phyloP scores from a whole-genome alignment of 2,888 invertebrate species.

The Oeneis ivallda region DNA sequence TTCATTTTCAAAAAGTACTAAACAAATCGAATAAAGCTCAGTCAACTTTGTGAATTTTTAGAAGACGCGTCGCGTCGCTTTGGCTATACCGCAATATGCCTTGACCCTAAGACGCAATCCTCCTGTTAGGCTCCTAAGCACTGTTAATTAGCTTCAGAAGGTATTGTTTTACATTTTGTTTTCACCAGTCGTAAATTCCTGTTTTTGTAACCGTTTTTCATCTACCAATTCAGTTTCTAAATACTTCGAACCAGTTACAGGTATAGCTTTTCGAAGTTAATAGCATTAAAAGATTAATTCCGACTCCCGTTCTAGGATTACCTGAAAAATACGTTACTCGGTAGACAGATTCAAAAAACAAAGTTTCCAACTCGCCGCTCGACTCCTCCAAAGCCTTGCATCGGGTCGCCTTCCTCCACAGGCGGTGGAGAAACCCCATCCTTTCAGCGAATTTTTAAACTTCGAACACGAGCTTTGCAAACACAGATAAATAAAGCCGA shows the following conservation, averaged over 20 bases:
- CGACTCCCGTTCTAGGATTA: constrained; percentile 39
- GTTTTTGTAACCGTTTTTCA: not conserved
- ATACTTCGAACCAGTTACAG: not conserved
- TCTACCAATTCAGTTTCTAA: not conserved
- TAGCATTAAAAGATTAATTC: constrained; percentile 7
- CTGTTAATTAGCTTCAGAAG: too few species aligned
- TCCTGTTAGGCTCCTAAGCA: too few species aligned
- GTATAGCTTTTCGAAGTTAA: not conserved
- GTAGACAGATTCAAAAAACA: constrained; percentile 66
- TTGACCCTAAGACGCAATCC: too few species aligned
- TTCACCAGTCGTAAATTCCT: too few species aligned
- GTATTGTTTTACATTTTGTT: too few species aligned
- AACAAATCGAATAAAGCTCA: too few species aligned
- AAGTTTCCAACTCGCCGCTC: constrained; percentile 58
- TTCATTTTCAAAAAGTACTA: too few species aligned
- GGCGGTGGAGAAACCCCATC: constrained; percentile 47
- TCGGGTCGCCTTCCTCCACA: constrained; percentile 56
- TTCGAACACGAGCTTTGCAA: constrained; percentile 22
- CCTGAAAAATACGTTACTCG: constrained; percentile 63
- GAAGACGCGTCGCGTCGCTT: too few species aligned
- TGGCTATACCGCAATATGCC: too few species aligned
- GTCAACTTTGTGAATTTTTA: too few species aligned
- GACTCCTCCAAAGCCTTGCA: constrained; percentile 60
- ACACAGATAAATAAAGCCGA: constrained; percentile 7
- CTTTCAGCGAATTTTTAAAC: constrained; percentile 40